Conservation (phyloP, 2,797 vertebrate species). For the Alfaro cultratus region DNA sequence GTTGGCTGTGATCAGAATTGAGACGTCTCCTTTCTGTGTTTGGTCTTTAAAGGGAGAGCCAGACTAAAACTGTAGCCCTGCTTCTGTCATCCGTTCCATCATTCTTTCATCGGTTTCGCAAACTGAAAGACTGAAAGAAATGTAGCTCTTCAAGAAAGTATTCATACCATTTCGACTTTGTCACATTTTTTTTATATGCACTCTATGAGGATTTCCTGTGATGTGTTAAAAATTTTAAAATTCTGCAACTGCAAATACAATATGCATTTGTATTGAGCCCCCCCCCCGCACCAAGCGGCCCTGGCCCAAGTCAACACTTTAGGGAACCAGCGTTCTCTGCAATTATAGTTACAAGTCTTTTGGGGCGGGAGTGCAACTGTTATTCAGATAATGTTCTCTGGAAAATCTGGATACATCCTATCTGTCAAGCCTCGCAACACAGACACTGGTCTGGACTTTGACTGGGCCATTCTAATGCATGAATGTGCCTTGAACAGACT, state of each 20-base stretch:
- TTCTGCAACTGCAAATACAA: background rate
- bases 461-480: background rate
- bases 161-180: background rate
- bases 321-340: background rate
- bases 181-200: background rate
- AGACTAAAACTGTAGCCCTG: slow-evolving; percentile 33
- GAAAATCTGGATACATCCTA: background rate
- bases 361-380: background rate
- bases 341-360: background rate
- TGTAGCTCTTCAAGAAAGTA: background rate
- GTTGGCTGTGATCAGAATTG: slow-evolving; percentile 65
- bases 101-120: background rate
- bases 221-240: background rate
- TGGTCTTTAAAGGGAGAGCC: slow-evolving; percentile 59
- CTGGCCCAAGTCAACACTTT: background rate
- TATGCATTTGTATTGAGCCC: background rate
- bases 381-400: background rate
- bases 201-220: background rate
- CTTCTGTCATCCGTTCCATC: slow-evolving; percentile 10
- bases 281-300: too few relatives aligned
- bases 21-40: slow-evolving; percentile 36
- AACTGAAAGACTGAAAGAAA: background rate
- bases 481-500: background rate
- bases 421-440: background rate
- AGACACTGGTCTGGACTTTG: background rate